Evolutionary conservation across 64 coral and sea anemone species (phyloP), one percentile per base, ranked within the genome.

Genomic region (Stylophora pistillata): DNA sequence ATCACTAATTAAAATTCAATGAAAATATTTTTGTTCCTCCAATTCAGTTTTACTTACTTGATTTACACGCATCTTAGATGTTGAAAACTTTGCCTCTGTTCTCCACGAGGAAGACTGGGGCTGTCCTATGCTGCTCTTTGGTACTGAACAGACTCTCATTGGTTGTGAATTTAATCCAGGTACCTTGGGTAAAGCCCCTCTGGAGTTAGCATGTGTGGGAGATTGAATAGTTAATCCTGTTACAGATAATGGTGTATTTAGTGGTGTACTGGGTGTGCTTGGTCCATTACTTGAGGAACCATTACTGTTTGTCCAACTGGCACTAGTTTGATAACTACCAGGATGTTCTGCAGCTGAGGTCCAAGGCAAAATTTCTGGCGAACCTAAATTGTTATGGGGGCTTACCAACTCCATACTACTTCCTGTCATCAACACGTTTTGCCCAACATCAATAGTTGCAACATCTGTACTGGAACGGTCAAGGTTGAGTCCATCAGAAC

Each of bases 211-310:
- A 1, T 23, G 59, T 18, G 32, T 41, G 17, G 30, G n/a, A 23
- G 61, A 63, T 41, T 68, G 60, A 53, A 41, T 60, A 25, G 80
- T 84, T 84, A 53, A 60, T 25, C 34, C 80, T 16, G 21, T 21
- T 25, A 37, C 64, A 15, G 80, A 84, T 28, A 84, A 70, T 34
- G 80, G 80, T 70, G 80, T 84, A 70, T 84, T 84, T 12, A 84
- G 61, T 15, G 80, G 80, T 0, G 80, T 84, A 27, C 80, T 84
- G 21, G 80, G 80, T 15, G 80, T 84, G 47, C 60, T 84, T 18
- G 60, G 80, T 7, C 61, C 69, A 34, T 34, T 47, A 28, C 10
- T 63, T 1, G 61, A 13, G 23, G 80, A 52, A 32, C 80, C 80
- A 53, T 84, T 84, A 63, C 57, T 82, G 57, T 82, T 82, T 21